phyloP scores from a whole-genome alignment of 2,888 invertebrate genomes.

The Nephrotoma flavescens region DNA sequence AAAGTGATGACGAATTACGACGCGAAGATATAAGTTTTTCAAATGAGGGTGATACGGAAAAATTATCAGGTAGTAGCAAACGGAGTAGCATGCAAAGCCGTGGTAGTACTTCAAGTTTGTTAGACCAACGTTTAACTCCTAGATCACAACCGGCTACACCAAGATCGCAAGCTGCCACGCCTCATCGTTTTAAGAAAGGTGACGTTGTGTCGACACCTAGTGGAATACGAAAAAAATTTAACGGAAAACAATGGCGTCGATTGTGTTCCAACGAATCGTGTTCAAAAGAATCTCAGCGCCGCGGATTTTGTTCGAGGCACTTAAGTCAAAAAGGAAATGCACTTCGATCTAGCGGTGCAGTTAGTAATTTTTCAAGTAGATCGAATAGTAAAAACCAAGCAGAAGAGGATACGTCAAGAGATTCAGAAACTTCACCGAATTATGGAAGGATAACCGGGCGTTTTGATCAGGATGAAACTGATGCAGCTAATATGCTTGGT shows the following conservation, averaged over 20 bases:
- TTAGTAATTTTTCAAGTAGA: conserved; percentile 28
- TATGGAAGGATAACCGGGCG: conserved; percentile 60
- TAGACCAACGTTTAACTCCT: conserved; percentile 71
- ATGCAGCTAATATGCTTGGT: conserved; percentile 93
- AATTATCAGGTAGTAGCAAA: conserved; percentile 67
- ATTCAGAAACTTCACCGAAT: conserved; percentile 79
- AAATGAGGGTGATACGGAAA: conserved; percentile 57
- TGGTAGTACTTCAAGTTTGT: conserved; percentile 76
- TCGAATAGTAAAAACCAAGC: conserved; percentile 36
- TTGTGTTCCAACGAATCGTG: conserved; percentile 93
- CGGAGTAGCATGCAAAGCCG: conserved; percentile 83
- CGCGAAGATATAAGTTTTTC: conserved; percentile 75
- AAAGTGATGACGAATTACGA: conserved; percentile 80
- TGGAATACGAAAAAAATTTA: conserved; percentile 96
- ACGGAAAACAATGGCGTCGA: conserved; percentile 98
- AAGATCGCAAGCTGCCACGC: conserved; percentile 83
- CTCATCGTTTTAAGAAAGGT: conserved; percentile 94
- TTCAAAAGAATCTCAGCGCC: conserved; percentile 90
- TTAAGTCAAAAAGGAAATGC: conserved; percentile 68
- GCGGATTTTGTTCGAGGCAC: conserved; percentile 94
- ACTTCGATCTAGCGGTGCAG: conserved; percentile 27
- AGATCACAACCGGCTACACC: conserved; percentile 87
- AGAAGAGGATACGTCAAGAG: conserved; percentile 80
- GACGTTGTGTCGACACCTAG: conserved; percentile 52
- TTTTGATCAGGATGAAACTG: conserved; percentile 89